Evolutionary conservation across 2,113 vertebrate genomes (phyloP).

Genomic region (Myxocyprinus asiaticus): DNA sequence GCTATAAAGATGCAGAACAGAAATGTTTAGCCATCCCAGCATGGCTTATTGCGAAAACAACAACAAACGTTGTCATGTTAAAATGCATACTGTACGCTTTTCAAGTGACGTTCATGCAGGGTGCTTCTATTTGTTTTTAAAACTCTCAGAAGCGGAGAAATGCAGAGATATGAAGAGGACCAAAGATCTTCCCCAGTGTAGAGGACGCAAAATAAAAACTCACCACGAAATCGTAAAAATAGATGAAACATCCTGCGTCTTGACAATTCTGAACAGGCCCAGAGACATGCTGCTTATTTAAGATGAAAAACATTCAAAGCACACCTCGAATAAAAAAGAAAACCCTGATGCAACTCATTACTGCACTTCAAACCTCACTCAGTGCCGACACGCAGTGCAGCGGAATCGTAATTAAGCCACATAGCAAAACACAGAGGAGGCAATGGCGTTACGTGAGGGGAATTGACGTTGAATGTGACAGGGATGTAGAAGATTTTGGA

Average conservation of each 20-base stretch:
- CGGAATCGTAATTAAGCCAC: slow-evolving; percentile 47
- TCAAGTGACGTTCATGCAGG: slow-evolving; percentile 21
- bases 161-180: not conserved
- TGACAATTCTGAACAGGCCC: slow-evolving; percentile 39
- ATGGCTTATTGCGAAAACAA: not conserved
- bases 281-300: slow-evolving; percentile 40
- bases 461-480: slow-evolving; percentile 7
- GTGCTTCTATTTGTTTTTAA: slow-evolving; percentile 10
- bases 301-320: slow-evolving; percentile 32
- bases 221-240: slow-evolving; percentile 34
- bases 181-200: slow-evolving; percentile 10
- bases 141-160: not conserved
- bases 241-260: slow-evolving; percentile 43
- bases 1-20: not conserved
- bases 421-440: slow-evolving; percentile 23
- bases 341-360: slow-evolving; percentile 44
- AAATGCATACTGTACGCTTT: not conserved
- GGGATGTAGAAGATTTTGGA: not conserved
- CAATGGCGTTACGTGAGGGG: slow-evolving; percentile 34
- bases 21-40: slow-evolving; percentile 7
- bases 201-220: slow-evolving; percentile 18
- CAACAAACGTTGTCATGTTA: not conserved
- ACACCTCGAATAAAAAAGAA: slow-evolving; percentile 38
- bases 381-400: slow-evolving; percentile 15
- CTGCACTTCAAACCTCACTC: slow-evolving; percentile 47